Evolutionary conservation across 2,797 vertebrate genomes (phyloP).

Genomic region (Manis crassicaudata): DNA sequence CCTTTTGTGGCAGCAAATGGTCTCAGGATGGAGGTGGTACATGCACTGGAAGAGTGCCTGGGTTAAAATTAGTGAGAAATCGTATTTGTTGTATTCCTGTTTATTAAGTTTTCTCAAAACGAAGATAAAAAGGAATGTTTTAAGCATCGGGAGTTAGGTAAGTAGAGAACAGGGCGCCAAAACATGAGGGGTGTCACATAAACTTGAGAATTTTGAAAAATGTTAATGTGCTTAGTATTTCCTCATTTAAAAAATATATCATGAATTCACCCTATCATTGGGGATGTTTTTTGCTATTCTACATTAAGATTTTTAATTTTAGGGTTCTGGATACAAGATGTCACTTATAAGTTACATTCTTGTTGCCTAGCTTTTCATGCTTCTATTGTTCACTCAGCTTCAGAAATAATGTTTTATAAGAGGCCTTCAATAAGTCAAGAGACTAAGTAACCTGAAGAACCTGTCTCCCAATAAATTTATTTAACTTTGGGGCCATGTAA

Average conservation of each 20-base stretch:
- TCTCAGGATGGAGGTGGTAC: constrained; percentile 7
- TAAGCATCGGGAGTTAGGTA: constrained; percentile 80
- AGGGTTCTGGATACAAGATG: constrained; percentile 63
- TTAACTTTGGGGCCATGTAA: constrained; percentile 60
- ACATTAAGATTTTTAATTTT: constrained; percentile 77
- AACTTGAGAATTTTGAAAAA: constrained; percentile 84
- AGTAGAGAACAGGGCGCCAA: constrained; percentile 83
- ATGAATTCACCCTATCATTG: constrained; percentile 80
- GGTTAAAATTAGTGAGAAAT: constrained; percentile 50
- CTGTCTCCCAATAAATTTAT: constrained; percentile 46
- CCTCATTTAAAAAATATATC: constrained; percentile 78
- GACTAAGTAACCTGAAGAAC: constrained; percentile 42
- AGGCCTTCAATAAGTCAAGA: constrained; percentile 62
- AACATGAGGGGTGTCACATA: constrained; percentile 81
- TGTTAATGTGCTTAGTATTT: constrained; percentile 82
- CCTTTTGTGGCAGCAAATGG: constrained; percentile 65
- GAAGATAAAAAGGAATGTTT: constrained; percentile 82
- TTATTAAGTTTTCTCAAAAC: constrained; percentile 70
- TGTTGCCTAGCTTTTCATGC: constrained; percentile 57
- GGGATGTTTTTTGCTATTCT: constrained; percentile 74
- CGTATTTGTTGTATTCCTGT: constrained; percentile 47
- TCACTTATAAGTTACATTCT: constrained; percentile 57
- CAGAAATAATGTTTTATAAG: constrained; percentile 74
- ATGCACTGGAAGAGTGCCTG: constrained; percentile 43
- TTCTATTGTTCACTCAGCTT: constrained; percentile 44